These are phyloP conservation scores for Sisyra nigra DNA, from an alignment of 2,888 invertebrate species.

Conservation along the genomic window DNA sequence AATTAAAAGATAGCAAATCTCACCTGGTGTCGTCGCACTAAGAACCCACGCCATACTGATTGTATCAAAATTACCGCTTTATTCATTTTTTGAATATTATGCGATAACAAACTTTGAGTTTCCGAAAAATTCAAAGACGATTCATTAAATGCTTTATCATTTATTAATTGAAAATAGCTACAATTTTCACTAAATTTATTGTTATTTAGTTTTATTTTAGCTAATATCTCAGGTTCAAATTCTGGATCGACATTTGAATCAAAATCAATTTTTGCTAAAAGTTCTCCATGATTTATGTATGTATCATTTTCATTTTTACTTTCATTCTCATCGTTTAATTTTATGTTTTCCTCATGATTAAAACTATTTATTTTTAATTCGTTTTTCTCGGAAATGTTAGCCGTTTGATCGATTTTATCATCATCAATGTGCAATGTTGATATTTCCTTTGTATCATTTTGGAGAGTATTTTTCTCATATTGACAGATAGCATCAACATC, in stretches of 20 bases:
- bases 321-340: too few relatives aligned
- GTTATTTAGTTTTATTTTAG: not conserved
- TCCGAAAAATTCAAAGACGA: constrained; percentile 6
- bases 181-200: not conserved
- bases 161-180: not conserved
- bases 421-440: too few relatives aligned
- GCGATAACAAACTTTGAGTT: constrained; percentile 8
- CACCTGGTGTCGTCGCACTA: constrained; percentile 14
- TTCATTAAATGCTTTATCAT: not conserved
- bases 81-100: constrained; percentile 7
- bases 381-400: too few relatives aligned
- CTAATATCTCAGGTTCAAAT: not conserved
- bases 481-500: too few relatives aligned
- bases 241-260: not conserved
- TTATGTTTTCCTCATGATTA: too few relatives aligned
- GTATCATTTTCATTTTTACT: not conserved
- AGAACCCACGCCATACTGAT: constrained; percentile 16
- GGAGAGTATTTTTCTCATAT: too few relatives aligned
- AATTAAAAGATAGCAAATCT: constrained; percentile 9
- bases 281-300: not conserved
- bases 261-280: constrained; percentile 8
- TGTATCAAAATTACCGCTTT: constrained; percentile 12
- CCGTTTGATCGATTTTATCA: too few relatives aligned
- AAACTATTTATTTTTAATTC: too few relatives aligned
- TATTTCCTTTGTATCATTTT: too few relatives aligned